Conservation (phyloP, 1,140 invertebrate genomes). For the Prorops nasuta region DNA sequence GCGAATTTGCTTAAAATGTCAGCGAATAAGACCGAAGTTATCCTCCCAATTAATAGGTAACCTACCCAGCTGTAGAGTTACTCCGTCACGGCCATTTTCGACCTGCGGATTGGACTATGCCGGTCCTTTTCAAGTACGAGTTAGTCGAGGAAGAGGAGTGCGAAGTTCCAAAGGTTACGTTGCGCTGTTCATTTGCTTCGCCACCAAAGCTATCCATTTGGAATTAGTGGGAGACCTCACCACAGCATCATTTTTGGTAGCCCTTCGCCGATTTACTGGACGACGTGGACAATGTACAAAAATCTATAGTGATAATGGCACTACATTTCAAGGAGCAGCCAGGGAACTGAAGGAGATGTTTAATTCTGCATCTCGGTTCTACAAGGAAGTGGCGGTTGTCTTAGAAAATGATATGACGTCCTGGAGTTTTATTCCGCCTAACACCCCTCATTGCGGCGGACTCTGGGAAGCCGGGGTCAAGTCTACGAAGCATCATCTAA, state of each 20-base stretch:
- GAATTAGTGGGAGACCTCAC: neutral
- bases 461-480: conserved; percentile 15
- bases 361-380: no score
- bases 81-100: neutral
- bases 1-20: neutral
- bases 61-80: neutral
- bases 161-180: conserved; percentile 4
- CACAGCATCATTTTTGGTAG: neutral
- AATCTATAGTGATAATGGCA: neutral
- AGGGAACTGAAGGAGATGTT: no score
- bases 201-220: neutral
- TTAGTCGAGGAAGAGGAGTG: neutral
- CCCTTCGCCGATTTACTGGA: neutral
- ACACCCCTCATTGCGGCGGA: no score
- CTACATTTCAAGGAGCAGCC: no score
- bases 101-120: neutral
- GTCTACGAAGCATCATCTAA: no score
- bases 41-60: conserved; percentile 20
- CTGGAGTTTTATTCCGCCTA: no score
- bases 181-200: neutral
- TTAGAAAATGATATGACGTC: no score
- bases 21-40: neutral
- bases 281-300: neutral
- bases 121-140: neutral
- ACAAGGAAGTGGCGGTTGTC: no score